These are phyloP conservation scores for Danaus melanippus DNA, from an alignment of 1,140 invertebrate species.

Conservation along the genomic window DNA sequence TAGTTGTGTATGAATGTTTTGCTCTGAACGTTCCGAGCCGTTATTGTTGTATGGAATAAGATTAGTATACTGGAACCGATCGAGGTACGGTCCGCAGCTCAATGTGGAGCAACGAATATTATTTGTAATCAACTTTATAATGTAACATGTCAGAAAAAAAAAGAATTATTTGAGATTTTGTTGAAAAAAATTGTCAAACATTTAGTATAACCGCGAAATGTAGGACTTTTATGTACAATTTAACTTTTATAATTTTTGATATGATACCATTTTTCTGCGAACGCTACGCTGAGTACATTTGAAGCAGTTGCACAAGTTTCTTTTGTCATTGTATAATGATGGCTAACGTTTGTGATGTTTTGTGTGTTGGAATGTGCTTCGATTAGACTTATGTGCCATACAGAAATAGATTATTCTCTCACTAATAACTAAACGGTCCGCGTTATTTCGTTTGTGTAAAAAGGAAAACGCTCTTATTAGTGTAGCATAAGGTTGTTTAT, in stretches of 20 bases:
- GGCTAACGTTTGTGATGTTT: constrained; percentile 59
- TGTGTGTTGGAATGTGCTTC: constrained; percentile 54
- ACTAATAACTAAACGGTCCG: constrained; percentile 22
- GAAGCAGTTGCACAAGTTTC: constrained; percentile 65
- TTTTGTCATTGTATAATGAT: constrained; percentile 70
- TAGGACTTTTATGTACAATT: no score
- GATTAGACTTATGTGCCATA: constrained; percentile 52
- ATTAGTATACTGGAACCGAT: constrained; percentile 56
- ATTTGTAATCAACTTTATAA: not conserved
- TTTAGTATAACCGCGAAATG: no score
- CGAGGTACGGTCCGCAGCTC: constrained; percentile 40
- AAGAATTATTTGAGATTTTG: not conserved
- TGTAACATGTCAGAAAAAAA: no score
- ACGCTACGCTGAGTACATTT: constrained; percentile 50
- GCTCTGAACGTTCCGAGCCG: constrained; percentile 50
- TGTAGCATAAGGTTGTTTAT: constrained; percentile 13
- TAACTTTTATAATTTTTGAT: not conserved
- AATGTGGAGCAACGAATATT: constrained; percentile 29
- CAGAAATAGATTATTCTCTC: constrained; percentile 45
- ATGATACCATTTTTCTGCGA: constrained; percentile 24
- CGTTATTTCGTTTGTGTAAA: constrained; percentile 8
- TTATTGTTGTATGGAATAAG: constrained; percentile 65
- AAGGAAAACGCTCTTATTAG: constrained; percentile 15
- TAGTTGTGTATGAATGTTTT: constrained; percentile 44
- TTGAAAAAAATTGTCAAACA: not conserved